phyloP scores from a whole-genome alignment of 2,797 vertebrate species.

The Danio choprae region DNA sequence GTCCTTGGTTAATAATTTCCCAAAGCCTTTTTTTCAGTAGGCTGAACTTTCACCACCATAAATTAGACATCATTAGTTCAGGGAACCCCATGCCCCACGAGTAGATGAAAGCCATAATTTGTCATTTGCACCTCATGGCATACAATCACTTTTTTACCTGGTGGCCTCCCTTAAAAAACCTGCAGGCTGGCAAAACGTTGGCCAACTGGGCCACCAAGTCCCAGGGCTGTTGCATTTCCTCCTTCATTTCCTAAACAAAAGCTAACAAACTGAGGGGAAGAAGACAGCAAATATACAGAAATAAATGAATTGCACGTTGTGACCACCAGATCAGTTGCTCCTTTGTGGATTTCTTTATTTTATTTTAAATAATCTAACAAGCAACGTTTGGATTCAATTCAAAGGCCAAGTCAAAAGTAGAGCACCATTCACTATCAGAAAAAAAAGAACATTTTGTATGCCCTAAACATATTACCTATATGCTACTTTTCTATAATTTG shows the following conservation, averaged over 20 bases:
- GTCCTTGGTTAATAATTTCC: neutral
- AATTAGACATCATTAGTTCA: neutral
- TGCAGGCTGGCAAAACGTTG: neutral
- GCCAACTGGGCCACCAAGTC: neutral
- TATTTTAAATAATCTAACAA: neutral
- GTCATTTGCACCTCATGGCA: neutral
- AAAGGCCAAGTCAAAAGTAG: neutral
- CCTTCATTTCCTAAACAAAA: neutral
- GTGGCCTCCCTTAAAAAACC: neutral
- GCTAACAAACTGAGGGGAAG: neutral
- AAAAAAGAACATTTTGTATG: neutral
- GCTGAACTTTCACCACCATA: slow-evolving; percentile 7
- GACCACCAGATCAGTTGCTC: neutral
- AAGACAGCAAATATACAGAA: slow-evolving; percentile 1
- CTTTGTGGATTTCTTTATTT: neutral
- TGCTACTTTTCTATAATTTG: no score
- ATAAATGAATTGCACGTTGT: neutral
- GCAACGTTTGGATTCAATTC: neutral
- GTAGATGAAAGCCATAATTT: neutral
- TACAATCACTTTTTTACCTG: neutral
- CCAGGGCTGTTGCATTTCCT: neutral
- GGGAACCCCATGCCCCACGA: neutral
- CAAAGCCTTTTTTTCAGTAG: neutral
- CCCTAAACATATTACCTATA: neutral
- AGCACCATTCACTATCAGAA: neutral